A percentile compares a stretch with the other conserved stretches of the same genome.
phyloP scores from a whole-genome alignment of 2,888 invertebrate genomes.

The Tipula lateralis region DNA sequence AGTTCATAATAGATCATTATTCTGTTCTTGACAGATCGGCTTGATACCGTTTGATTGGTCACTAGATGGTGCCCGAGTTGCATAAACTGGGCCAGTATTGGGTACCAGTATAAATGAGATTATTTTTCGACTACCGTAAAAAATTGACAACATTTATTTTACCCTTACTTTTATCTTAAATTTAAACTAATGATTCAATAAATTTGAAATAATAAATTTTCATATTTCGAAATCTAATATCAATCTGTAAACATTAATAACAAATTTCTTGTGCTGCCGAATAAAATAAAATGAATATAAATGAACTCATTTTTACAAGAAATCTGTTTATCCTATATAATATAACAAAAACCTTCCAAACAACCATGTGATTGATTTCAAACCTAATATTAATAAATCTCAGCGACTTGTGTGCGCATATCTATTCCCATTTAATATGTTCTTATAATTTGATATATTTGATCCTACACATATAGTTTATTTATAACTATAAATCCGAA shows the following conservation, averaged over 20 bases:
- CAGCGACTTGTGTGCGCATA: not conserved
- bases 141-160: not conserved
- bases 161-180: not conserved
- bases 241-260: not conserved
- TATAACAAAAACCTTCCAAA: not conserved
- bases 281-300: not conserved
- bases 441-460: not conserved
- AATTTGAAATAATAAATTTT: not conserved
- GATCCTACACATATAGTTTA: not conserved
- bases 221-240: not conserved
- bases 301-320: not conserved
- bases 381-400: not conserved
- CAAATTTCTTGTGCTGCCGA: not conserved
- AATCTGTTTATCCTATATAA: not conserved
- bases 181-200: not conserved
- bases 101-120: no score
- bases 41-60: no score
- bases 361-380: not conserved
- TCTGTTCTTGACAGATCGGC: no score
- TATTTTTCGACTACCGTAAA: no score
- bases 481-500: slow-evolving; percentile 13
- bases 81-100: no score
- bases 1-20: no score
- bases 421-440: not conserved
- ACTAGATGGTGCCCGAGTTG: no score